phyloP scores from a whole-genome alignment of 2,888 invertebrate species.

The Nemotelus nigrinus region DNA sequence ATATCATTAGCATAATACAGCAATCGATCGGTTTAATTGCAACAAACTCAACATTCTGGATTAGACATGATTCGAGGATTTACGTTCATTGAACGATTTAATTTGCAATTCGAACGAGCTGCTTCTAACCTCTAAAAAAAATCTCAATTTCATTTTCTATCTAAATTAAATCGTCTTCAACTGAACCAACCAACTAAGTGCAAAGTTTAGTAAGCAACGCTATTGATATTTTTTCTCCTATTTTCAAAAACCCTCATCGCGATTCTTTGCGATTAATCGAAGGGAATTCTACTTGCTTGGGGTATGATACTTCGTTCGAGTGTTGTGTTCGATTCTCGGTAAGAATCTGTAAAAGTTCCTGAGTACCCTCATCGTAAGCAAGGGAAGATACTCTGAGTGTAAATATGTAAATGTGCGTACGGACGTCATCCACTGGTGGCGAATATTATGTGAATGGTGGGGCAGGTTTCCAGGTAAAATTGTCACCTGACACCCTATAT shows the following conservation, averaged over 20 bases:
- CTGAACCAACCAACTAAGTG: conserved; percentile 9
- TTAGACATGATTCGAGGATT: conserved; percentile 27
- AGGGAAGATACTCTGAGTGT: not conserved
- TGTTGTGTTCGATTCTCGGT: conserved; percentile 23
- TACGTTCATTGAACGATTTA: conserved; percentile 28
- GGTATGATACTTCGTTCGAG: conserved; percentile 4
- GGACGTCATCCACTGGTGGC: not conserved
- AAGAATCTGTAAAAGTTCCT: conserved; percentile 35
- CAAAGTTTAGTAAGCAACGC: conserved; percentile 27
- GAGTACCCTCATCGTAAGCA: not conserved
- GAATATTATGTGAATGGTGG: not conserved
- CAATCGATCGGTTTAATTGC: conserved; percentile 39
- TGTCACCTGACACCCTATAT: conserved; percentile 42
- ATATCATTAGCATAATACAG: conserved; percentile 21
- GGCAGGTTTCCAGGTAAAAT: conserved; percentile 40
- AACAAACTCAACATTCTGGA: conserved; percentile 27
- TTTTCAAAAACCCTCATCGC: not conserved
- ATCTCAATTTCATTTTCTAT: not conserved
- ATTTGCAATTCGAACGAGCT: conserved; percentile 25
- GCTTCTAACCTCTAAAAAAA: not conserved
- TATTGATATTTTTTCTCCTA: not conserved
- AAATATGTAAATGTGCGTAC: conserved; percentile 3
- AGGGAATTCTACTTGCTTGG: not conserved
- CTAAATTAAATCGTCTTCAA: conserved; percentile 35
- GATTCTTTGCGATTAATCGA: not conserved